Percentiles rank a stretch among this genome's conserved stretches.
phyloP scores from a whole-genome alignment of 2,888 invertebrate genomes.

The Pachymerium ferrugineum region DNA sequence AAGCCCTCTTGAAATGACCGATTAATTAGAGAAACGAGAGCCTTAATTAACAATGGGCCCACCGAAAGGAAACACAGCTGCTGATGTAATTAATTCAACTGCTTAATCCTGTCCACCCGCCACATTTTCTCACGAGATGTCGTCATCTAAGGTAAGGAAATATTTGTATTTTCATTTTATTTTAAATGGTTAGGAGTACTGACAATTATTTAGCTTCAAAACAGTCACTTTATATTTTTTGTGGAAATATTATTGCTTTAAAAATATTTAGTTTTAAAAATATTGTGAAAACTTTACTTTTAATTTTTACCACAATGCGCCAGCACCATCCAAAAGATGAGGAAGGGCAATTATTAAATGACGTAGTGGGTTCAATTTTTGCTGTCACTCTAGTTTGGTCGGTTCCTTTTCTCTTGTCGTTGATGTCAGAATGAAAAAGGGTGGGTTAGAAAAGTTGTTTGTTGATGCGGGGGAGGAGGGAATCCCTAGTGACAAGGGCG shows the following conservation, averaged over 20 bases:
- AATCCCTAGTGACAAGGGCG: constrained; percentile 12
- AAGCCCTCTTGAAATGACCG: neutral
- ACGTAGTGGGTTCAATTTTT: neutral
- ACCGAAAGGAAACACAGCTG: constrained; percentile 5
- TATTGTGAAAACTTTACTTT: neutral
- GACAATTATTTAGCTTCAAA: no score
- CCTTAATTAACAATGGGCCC: neutral
- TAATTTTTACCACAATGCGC: neutral
- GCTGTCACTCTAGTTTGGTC: neutral
- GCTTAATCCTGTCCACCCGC: neutral
- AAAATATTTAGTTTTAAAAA: neutral
- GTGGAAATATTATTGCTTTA: neutral
- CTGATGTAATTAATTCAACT: neutral
- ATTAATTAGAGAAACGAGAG: neutral
- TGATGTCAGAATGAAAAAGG: neutral
- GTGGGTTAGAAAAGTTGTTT: constrained; percentile 2
- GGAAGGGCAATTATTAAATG: neutral
- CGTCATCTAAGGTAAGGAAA: neutral
- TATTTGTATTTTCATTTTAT: no score
- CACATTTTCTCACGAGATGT: neutral
- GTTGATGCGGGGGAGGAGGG: constrained; percentile 1
- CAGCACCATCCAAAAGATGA: neutral
- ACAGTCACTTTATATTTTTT: no score
- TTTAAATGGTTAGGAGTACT: no score
- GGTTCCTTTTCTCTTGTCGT: neutral